These are phyloP conservation scores for Peucedramus taeniatus DNA, from an alignment of 2,113 vertebrate genomes.

Conservation along the genomic window DNA sequence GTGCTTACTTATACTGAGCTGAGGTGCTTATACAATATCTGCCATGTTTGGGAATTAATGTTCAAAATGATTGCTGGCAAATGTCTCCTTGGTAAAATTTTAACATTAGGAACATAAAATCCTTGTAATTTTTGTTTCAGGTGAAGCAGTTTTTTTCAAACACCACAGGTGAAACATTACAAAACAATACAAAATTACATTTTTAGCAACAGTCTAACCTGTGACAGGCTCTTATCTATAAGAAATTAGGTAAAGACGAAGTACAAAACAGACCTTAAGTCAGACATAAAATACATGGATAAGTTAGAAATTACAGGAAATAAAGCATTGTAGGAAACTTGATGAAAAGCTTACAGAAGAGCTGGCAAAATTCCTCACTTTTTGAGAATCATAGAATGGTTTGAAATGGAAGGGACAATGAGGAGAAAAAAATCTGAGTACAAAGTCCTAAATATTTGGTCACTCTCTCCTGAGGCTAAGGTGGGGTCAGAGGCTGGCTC, in stretches of 20 bases:
- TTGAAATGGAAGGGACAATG: not conserved
- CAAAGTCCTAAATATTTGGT: not conserved
- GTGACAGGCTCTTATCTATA: not conserved
- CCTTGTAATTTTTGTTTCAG: not conserved
- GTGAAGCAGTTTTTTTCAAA: not conserved
- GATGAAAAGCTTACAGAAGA: not conserved
- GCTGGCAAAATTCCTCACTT: not conserved
- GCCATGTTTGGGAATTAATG: not conserved
- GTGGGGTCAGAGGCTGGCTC: not conserved
- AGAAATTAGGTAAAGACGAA: not conserved
- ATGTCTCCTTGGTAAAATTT: not conserved
- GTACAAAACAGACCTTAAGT: not conserved
- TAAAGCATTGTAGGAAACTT: not conserved
- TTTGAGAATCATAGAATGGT: not conserved
- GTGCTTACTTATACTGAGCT: not conserved
- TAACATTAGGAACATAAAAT: not conserved
- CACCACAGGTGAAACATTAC: not conserved
- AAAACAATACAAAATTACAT: not conserved
- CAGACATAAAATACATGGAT: not conserved
- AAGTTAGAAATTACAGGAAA: not conserved
- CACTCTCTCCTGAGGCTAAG: not conserved
- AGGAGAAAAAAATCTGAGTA: not conserved
- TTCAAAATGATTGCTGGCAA: not conserved
- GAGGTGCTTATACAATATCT: not conserved
- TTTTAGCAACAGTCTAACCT: fast-evolving